Conservation (phyloP, 2,113 vertebrate genomes). For the Upupa epops region DNA sequence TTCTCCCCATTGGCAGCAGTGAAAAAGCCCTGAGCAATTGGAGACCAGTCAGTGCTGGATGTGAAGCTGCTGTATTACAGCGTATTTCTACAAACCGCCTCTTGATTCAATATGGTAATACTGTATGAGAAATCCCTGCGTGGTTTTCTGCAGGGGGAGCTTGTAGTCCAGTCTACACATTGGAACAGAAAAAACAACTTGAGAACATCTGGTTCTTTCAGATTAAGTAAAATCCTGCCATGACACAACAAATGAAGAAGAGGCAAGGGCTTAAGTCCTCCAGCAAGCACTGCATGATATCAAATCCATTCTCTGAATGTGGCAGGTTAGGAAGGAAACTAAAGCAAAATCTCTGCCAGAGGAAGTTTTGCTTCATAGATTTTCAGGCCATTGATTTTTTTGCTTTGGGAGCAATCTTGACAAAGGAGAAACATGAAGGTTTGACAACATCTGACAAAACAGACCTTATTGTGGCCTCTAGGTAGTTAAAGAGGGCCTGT, state of each 20-base stretch:
- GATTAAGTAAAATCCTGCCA: background rate
- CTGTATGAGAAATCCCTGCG: background rate
- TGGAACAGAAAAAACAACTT: background rate
- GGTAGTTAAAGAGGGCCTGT: too few species aligned
- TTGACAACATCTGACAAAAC: background rate
- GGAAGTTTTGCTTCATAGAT: background rate
- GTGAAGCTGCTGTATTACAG: background rate
- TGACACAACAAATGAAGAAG: background rate
- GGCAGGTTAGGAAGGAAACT: background rate
- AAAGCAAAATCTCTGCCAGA: background rate
- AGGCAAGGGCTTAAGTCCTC: background rate
- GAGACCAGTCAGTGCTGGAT: background rate
- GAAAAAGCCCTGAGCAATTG: background rate
- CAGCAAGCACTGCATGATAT: background rate
- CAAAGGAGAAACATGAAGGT: background rate
- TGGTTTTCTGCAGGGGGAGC: background rate
- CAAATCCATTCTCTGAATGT: background rate
- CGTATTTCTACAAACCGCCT: background rate
- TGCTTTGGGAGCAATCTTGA: background rate
- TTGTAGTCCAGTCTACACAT: background rate
- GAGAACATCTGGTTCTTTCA: background rate
- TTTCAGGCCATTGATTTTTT: background rate
- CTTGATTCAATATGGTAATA: background rate
- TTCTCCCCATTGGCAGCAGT: background rate
- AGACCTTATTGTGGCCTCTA: background rate